Evolutionary conservation across 2,113 vertebrate genomes (phyloP).

Genomic region (Coptodon bakossiorum): DNA sequence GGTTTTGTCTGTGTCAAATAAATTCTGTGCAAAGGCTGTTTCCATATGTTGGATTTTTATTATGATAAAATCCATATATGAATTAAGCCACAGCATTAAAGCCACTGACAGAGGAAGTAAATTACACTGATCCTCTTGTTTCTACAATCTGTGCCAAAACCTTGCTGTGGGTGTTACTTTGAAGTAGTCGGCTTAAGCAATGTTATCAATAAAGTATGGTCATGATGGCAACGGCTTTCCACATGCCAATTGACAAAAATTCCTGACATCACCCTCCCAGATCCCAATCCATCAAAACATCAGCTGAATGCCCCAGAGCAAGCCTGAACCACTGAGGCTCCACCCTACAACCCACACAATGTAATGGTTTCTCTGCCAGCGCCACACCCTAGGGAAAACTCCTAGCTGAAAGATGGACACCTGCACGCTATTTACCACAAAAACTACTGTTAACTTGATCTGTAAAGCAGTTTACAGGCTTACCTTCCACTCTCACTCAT

Average conservation of each 20-base stretch:
- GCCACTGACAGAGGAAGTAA: background rate
- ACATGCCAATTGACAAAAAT: background rate
- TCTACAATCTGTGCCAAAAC: background rate
- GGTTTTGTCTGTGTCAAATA: background rate
- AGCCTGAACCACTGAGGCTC: background rate
- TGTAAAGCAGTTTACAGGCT: background rate
- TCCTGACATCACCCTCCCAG: background rate
- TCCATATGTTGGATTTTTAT: background rate
- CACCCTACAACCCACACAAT: background rate
- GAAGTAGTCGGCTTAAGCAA: background rate
- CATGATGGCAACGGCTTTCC: background rate
- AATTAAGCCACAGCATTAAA: background rate
- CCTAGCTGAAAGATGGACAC: background rate
- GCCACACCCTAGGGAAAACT: background rate
- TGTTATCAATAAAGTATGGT: background rate
- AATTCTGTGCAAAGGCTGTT: background rate
- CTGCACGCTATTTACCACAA: background rate
- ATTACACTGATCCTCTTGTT: background rate
- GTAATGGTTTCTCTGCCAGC: background rate
- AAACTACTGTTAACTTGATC: background rate
- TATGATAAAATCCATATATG: background rate
- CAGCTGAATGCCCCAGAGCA: background rate
- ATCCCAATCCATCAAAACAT: background rate
- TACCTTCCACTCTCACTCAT: background rate
- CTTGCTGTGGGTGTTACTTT: background rate